phyloP scores from a whole-genome alignment of 2,888 invertebrate genomes.

The Heliconius hortense region DNA sequence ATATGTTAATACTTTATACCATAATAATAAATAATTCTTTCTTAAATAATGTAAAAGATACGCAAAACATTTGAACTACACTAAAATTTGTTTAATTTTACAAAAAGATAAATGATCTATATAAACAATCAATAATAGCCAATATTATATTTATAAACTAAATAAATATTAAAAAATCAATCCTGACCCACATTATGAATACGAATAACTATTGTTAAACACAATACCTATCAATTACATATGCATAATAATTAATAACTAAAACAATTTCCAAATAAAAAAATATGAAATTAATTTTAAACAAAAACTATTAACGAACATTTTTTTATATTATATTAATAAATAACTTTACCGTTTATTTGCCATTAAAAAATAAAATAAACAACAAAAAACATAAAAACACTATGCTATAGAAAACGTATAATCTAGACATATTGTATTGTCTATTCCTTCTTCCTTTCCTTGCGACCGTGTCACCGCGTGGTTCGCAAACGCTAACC shows the following conservation, averaged over 20 bases:
- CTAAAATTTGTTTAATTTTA: too few species aligned
- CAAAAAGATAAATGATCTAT: too few species aligned
- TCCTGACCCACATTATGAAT: neutral
- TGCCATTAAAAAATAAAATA: neutral
- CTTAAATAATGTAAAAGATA: too few species aligned
- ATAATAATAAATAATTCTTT: too few species aligned
- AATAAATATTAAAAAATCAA: neutral
- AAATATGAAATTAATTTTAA: neutral
- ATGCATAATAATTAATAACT: neutral
- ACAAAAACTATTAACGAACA: neutral
- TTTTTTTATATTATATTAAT: too few species aligned
- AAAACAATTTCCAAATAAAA: neutral
- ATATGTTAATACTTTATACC: too few species aligned
- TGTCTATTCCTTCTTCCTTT: constrained; percentile 79
- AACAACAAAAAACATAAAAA: neutral
- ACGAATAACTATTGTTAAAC: neutral
- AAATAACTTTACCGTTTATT: too few species aligned
- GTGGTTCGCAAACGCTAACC: constrained; percentile 76
- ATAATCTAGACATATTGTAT: constrained; percentile 67
- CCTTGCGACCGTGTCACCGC: constrained; percentile 81
- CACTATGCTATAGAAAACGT: constrained; percentile 54
- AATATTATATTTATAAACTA: too few species aligned
- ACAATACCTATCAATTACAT: neutral
- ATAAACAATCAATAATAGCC: too few species aligned
- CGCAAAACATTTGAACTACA: too few species aligned